phyloP scores from a whole-genome alignment of 2,888 invertebrate genomes.

The Agrilus mali region DNA sequence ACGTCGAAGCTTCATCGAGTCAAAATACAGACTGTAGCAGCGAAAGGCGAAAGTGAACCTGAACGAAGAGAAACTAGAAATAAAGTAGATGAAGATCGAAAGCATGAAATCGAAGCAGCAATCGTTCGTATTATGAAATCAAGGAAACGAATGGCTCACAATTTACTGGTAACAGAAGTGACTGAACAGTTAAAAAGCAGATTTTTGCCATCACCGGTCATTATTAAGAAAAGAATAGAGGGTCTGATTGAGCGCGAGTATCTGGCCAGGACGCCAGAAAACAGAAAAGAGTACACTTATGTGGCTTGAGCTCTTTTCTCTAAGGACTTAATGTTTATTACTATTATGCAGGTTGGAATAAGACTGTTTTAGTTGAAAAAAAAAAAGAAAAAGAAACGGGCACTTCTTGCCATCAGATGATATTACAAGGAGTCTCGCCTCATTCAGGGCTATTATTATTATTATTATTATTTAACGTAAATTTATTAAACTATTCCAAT shows the following conservation, averaged over 20 bases:
- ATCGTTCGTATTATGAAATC: slow-evolving; percentile 99
- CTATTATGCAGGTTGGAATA: too few relatives aligned
- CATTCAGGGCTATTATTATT: too few relatives aligned
- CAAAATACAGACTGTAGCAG: slow-evolving; percentile 88
- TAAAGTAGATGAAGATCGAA: slow-evolving; percentile 92
- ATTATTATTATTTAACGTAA: slow-evolving; percentile 5
- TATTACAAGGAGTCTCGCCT: too few relatives aligned
- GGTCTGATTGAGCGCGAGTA: slow-evolving; percentile 98
- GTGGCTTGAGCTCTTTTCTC: slow-evolving; percentile 57
- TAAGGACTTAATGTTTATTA: too few relatives aligned
- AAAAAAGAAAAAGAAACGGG: too few relatives aligned
- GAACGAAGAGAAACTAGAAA: slow-evolving; percentile 95
- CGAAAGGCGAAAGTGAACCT: slow-evolving; percentile 97
- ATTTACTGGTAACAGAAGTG: slow-evolving; percentile 90
- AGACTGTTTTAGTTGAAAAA: too few relatives aligned
- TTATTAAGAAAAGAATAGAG: slow-evolving; percentile 99
- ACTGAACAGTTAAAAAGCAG: slow-evolving; percentile 93
- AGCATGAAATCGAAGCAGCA: slow-evolving; percentile 98
- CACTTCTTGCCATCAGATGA: too few relatives aligned
- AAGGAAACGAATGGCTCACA: slow-evolving; percentile 87
- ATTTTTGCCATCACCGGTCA: slow-evolving; percentile 94
- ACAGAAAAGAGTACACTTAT: slow-evolving; percentile 92
- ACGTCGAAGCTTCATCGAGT: slow-evolving; percentile 93
- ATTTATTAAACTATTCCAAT: slow-evolving; percentile 14
- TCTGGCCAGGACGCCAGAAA: slow-evolving; percentile 92